These are phyloP conservation scores for Belonocnema kinseyi DNA, from an alignment of 1,140 invertebrate species.

Conservation along the genomic window DNA sequence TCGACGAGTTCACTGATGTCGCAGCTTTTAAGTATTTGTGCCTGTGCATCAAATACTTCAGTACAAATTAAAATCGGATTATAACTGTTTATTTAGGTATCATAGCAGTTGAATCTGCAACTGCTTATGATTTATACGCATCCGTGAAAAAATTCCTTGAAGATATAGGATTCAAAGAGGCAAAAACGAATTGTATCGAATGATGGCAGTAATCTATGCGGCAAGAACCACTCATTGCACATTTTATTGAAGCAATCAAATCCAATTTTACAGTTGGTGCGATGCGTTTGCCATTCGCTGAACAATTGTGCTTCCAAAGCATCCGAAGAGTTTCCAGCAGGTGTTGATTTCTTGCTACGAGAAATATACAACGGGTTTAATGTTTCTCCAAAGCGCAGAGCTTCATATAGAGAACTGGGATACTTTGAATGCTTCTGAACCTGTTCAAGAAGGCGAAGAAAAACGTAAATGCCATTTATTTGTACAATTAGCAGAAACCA, in stretches of 20 bases:
- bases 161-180: neutral
- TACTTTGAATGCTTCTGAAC: conserved; percentile 41
- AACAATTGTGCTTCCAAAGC: conserved; percentile 51
- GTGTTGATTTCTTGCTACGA: conserved; percentile 47
- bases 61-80: too few species aligned
- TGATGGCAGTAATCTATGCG: conserved; percentile 44
- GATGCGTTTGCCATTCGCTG: conserved; percentile 50
- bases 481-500: conserved; percentile 60
- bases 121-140: too few species aligned
- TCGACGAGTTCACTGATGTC: too few species aligned
- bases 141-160: too few species aligned
- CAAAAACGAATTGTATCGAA: conserved; percentile 42
- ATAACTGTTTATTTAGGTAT: too few species aligned
- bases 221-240: conserved; percentile 46
- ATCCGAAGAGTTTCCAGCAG: conserved; percentile 47
- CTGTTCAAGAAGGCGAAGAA: neutral
- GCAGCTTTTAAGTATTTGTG: too few species aligned
- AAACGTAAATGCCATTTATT: conserved; percentile 62
- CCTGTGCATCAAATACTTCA: too few species aligned
- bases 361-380: conserved; percentile 55
- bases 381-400: conserved; percentile 40
- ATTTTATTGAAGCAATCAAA: conserved; percentile 42
- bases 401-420: conserved; percentile 43
- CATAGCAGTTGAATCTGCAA: too few species aligned
- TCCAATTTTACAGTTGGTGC: conserved; percentile 44